These are phyloP conservation scores for Leptobrachium leishanense DNA, from an alignment of 2,113 vertebrate species.

Conservation along the genomic window DNA sequence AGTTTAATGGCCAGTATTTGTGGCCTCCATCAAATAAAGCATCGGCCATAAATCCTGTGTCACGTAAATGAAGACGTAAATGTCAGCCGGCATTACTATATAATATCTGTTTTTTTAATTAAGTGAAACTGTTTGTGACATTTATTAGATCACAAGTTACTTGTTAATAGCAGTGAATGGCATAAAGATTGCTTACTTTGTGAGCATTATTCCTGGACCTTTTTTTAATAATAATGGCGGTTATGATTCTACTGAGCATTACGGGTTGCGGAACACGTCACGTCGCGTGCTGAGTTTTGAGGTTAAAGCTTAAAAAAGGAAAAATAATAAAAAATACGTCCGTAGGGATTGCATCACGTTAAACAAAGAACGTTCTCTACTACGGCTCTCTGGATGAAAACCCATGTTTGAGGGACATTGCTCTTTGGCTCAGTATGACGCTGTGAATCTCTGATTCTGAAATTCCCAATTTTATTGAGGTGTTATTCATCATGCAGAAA, in stretches of 20 bases:
- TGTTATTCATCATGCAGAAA: not conserved
- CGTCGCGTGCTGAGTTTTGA: slow-evolving; percentile 9
- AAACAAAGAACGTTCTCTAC: not conserved
- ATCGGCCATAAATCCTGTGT: slow-evolving; percentile 78
- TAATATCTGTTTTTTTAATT: slow-evolving; percentile 98
- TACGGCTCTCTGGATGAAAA: not conserved
- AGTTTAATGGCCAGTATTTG: slow-evolving; percentile 93
- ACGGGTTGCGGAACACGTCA: not conserved
- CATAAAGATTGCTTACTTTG: slow-evolving; percentile 68
- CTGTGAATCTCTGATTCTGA: not conserved
- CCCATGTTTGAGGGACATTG: not conserved
- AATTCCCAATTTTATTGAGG: not conserved
- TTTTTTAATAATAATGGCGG: slow-evolving; percentile 63
- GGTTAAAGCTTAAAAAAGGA: slow-evolving; percentile 18
- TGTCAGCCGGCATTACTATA: slow-evolving; percentile 82
- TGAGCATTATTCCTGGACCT: slow-evolving; percentile 66
- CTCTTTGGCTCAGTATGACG: not conserved
- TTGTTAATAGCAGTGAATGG: slow-evolving; percentile 78
- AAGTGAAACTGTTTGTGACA: slow-evolving; percentile 88
- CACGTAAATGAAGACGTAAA: slow-evolving; percentile 82
- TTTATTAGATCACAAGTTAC: slow-evolving; percentile 86
- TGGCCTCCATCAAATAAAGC: slow-evolving; percentile 83
- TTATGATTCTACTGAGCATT: slow-evolving; percentile 54
- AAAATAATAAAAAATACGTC: not conserved
- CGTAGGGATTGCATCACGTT: not conserved